phyloP scores from a whole-genome alignment of 2,113 vertebrate genomes.

The Nibea coibor region DNA sequence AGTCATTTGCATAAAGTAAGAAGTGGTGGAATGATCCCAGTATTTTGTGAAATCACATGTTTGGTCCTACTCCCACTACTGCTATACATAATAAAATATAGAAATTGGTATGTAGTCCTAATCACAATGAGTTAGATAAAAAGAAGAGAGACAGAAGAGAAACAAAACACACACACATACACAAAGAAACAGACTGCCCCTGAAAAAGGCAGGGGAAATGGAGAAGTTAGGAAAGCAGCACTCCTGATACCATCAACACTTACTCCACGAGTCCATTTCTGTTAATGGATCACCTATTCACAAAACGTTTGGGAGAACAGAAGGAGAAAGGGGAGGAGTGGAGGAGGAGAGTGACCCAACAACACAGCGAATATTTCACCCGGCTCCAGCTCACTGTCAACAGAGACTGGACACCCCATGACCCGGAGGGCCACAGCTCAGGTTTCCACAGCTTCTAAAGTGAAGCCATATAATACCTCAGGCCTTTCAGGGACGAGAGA shows the following conservation, averaged over 20 bases:
- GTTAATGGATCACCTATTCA: conserved; percentile 70
- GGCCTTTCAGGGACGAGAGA: conserved; percentile 22
- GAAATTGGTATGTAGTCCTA: not conserved
- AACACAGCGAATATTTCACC: conserved; percentile 54
- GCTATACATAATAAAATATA: not conserved
- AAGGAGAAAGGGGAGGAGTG: conserved; percentile 49
- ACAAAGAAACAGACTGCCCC: conserved; percentile 7
- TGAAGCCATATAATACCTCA: conserved; percentile 44
- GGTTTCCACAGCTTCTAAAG: conserved; percentile 59
- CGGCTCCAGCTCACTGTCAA: conserved; percentile 53
- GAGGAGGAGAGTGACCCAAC: conserved; percentile 49
- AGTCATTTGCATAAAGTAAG: not conserved
- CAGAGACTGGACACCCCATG: conserved; percentile 62
- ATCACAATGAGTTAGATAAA: not conserved
- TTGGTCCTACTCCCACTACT: not conserved
- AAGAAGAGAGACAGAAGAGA: not conserved
- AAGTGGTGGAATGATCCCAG: not conserved
- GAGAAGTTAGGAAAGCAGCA: conserved; percentile 29
- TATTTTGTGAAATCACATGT: not conserved
- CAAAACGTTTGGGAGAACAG: conserved; percentile 37
- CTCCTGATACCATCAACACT: conserved; percentile 47
- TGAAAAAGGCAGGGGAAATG: conserved; percentile 13
- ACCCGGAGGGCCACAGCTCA: conserved; percentile 60
- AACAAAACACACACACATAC: not conserved
- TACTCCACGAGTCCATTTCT: conserved; percentile 43